Evolutionary conservation across 2,113 vertebrate species (phyloP).

Genomic region (Labeo rohita): DNA sequence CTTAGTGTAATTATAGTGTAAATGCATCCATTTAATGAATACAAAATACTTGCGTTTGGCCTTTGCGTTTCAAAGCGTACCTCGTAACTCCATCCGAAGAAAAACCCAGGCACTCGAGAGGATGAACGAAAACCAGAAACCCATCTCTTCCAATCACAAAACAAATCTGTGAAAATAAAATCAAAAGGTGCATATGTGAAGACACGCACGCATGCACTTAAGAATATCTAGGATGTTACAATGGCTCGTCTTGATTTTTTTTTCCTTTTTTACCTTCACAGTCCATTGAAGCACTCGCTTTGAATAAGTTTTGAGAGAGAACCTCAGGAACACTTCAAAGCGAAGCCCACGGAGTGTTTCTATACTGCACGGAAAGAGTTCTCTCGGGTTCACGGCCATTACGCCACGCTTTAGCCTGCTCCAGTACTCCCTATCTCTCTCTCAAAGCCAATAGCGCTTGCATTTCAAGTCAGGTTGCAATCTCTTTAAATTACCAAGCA

Average conservation of each 20-base stretch:
- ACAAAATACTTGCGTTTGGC: neutral
- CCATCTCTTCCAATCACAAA: constrained; percentile 21
- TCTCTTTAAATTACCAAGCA: constrained; percentile 72
- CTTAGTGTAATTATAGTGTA: neutral
- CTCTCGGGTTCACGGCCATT: constrained; percentile 41
- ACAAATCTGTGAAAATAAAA: constrained; percentile 15
- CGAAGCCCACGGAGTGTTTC: constrained; percentile 19
- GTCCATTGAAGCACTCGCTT: constrained; percentile 14
- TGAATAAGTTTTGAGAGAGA: constrained; percentile 45
- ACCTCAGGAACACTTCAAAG: constrained; percentile 33
- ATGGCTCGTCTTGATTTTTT: neutral
- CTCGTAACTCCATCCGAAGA: constrained; percentile 9
- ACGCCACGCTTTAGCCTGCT: constrained; percentile 41
- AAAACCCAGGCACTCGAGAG: neutral
- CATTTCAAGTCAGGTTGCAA: constrained; percentile 68
- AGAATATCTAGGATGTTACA: neutral
- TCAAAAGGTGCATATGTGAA: neutral
- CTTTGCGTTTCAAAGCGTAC: constrained; percentile 21
- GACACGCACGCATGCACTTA: neutral
- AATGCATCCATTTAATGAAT: neutral
- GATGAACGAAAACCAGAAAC: neutral
- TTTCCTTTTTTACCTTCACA: neutral
- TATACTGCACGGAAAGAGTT: constrained; percentile 10
- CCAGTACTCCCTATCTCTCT: neutral
- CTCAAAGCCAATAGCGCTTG: constrained; percentile 57